Evolutionary conservation across 2,888 invertebrate genomes (phyloP).

Genomic region (Meandrusa payeni): DNA sequence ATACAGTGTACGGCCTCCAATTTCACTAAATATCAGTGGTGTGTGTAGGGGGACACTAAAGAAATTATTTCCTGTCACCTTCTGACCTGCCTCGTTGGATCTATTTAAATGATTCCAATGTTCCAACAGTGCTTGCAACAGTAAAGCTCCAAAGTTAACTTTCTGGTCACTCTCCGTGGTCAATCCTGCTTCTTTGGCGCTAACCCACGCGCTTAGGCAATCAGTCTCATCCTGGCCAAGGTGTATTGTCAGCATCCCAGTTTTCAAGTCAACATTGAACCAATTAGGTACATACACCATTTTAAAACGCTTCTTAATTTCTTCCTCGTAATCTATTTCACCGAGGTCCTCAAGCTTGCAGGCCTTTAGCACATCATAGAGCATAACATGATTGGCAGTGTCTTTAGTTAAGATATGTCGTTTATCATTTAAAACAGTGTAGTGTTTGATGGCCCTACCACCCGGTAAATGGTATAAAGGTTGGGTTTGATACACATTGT

Average conservation of each 20-base stretch:
- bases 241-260: constrained; percentile 98
- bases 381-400: constrained; percentile 88
- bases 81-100: constrained; percentile 85
- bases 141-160: constrained; percentile 97
- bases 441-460: constrained; percentile 96
- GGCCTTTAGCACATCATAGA: constrained; percentile 96
- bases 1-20: constrained; percentile 96
- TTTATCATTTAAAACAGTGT: constrained; percentile 96
- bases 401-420: constrained; percentile 97
- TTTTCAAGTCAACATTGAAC: constrained; percentile 99
- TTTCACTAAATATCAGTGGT: constrained; percentile 98
- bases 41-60: constrained; percentile 97
- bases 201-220: constrained; percentile 99
- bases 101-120: constrained; percentile 92
- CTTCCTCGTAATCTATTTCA: constrained; percentile 94
- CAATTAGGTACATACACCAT: constrained; percentile 98
- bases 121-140: constrained; percentile 96
- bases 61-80: constrained; percentile 87
- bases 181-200: constrained; percentile 96
- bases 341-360: constrained; percentile 95
- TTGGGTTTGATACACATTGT: constrained; percentile 80
- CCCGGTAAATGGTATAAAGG: constrained; percentile 85
- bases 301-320: constrained; percentile 94
- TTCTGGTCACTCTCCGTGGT: constrained; percentile 90
- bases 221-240: constrained; percentile 98